Conservation (phyloP, 2,797 vertebrate genomes). For the Microctenopoma stevenorrisi region DNA sequence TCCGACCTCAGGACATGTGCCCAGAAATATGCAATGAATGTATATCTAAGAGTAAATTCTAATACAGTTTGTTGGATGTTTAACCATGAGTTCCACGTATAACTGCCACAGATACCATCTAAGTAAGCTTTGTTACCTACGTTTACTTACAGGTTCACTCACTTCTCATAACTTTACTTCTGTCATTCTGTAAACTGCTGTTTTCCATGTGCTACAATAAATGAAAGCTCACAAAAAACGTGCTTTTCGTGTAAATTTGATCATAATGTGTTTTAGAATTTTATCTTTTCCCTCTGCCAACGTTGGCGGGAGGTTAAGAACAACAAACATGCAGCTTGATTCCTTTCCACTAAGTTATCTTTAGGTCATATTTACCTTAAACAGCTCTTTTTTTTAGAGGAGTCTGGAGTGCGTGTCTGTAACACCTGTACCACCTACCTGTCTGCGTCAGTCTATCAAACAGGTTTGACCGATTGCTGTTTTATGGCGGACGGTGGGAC, state of each 20-base stretch:
- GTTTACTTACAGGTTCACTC: background rate
- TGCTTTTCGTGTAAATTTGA: background rate
- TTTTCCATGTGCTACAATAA: background rate
- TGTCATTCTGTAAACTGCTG: background rate
- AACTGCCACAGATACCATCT: no score
- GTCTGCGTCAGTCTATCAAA: background rate
- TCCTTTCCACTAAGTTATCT: no score
- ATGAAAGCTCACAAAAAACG: background rate
- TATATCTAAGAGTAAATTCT: background rate
- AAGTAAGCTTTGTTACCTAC: no score
- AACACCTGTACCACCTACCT: no score
- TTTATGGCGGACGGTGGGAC: background rate
- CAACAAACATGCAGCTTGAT: no score
- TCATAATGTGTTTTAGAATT: background rate
- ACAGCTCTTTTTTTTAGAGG: no score
- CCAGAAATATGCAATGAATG: background rate
- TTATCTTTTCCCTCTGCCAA: background rate
- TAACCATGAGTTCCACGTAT: no score
- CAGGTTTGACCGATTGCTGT: background rate
- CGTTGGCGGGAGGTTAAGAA: background rate
- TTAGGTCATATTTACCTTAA: no score
- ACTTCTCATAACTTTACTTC: background rate
- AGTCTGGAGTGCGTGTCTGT: no score
- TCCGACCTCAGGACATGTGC: background rate
- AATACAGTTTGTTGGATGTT: background rate